Conservation (phyloP, 2,113 vertebrate species). For the Actinemys pallida region DNA sequence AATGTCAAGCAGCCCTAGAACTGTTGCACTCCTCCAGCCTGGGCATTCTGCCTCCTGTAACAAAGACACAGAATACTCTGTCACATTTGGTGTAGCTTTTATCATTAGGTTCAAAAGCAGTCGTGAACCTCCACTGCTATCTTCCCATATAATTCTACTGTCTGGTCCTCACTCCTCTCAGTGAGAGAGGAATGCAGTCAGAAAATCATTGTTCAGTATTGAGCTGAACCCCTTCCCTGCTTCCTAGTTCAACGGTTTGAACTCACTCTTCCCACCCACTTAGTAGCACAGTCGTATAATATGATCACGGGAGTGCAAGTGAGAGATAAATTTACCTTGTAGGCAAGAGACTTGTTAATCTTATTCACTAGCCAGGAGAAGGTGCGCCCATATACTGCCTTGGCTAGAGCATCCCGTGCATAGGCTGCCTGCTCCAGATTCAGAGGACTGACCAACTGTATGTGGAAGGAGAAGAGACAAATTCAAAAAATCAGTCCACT, state of each 20-base stretch:
- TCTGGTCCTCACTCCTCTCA: not conserved
- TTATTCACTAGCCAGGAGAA: conserved; percentile 98
- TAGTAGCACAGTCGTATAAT: not conserved
- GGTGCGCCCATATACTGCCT: conserved; percentile 94
- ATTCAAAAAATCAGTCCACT: not conserved
- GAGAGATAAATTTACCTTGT: conserved; percentile 81
- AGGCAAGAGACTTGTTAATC: conserved; percentile 93
- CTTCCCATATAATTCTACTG: not conserved
- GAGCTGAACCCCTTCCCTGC: not conserved
- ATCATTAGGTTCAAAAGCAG: not conserved
- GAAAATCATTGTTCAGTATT: accelerated
- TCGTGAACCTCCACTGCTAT: accelerated
- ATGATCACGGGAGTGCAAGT: not conserved
- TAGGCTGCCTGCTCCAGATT: conserved; percentile 96
- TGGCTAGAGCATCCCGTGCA: conserved; percentile 92
- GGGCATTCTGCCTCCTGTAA: conserved; percentile 87
- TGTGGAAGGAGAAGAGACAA: not conserved
- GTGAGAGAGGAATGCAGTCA: not conserved
- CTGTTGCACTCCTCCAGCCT: conserved; percentile 86
- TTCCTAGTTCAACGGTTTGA: not conserved
- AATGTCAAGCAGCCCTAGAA: conserved; percentile 95
- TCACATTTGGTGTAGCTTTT: not conserved
- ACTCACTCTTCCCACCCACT: accelerated
- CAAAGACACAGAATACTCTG: not conserved
- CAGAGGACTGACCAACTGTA: conserved; percentile 92